phyloP scores from a whole-genome alignment of 2,888 invertebrate species.

The Brenthis daphne region DNA sequence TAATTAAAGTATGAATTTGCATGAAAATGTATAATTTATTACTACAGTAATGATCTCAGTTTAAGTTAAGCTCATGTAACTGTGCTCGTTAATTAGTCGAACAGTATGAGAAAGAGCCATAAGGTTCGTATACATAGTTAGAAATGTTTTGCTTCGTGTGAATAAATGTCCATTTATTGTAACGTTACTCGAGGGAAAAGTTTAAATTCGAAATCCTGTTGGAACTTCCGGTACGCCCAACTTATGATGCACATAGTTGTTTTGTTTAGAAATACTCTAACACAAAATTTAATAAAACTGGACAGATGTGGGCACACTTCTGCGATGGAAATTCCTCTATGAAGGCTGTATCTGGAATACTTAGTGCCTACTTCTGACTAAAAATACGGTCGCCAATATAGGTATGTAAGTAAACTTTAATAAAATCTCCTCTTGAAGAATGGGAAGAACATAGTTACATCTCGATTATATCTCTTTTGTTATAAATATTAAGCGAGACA shows the following conservation, averaged over 20 bases:
- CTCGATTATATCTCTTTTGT: no score
- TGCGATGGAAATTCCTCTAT: slow-evolving; percentile 4
- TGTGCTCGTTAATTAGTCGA: slow-evolving; percentile 32
- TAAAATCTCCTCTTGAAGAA: no score
- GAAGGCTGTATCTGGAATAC: no score
- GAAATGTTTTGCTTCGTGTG: slow-evolving; percentile 40
- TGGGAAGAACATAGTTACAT: no score
- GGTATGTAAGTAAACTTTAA: no score
- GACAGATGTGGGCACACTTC: slow-evolving; percentile 20
- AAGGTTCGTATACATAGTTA: slow-evolving; percentile 20
- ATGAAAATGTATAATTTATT: not conserved
- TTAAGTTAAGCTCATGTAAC: slow-evolving; percentile 20
- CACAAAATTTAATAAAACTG: slow-evolving; percentile 29
- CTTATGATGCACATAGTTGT: slow-evolving; percentile 39
- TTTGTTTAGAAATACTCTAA: slow-evolving; percentile 29
- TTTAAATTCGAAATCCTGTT: slow-evolving; percentile 44
- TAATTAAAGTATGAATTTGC: not conserved
- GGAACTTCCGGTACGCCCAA: slow-evolving; percentile 40
- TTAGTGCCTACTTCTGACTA: no score
- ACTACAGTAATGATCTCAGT: not conserved
- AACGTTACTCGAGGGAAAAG: slow-evolving; percentile 42
- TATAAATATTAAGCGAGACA: no score
- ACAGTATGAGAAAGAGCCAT: slow-evolving; percentile 17
- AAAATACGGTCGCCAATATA: no score
- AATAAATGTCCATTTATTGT: slow-evolving; percentile 49